Evolutionary conservation across 1,140 invertebrate species (phyloP), one percentile per base, ranked within the genome.

Genomic region (Caenorhabditis remanei): DNA sequence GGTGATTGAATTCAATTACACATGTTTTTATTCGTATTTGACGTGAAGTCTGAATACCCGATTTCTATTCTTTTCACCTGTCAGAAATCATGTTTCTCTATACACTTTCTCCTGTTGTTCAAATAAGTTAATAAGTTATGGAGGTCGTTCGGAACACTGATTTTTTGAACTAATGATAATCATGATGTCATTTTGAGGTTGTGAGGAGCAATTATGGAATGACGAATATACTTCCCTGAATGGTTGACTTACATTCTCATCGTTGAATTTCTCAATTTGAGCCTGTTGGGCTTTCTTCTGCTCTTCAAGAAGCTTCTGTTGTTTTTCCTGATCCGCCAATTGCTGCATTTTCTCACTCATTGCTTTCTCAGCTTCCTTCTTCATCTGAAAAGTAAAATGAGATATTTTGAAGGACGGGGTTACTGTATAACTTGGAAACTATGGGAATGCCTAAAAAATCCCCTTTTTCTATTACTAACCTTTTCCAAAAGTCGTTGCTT

Each of bases 241-340:
- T 40, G 21, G 24, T 9, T 40, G 9, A 40, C 71, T 79, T n/a
- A 79, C 71, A 46, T 79, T 79, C n/a, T 79, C 71, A 9, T 50
- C 71, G n/a, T 79, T 50, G 4, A 11, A 21, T 24, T 21, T 32
- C 24, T 63, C 14, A 21, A 13, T 63, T 9, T 9, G 8, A 4
- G n/a, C n/a, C 21, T 58, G 14, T 8, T n/a, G 16, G 8, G 8
- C 8, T 21, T 5, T 58, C 19, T n/a, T n/a, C 56, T 58, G 8
- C n/a, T 58, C 56, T 53, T 53, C 50, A 0, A 14, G 50, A 53
- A 11, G 50, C 50, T 53, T 53, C 11, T 53, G 11, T 16, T 53
- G 50, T 16, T 53, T 11, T 9, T 53, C 50, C 3, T 53, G 13
- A 11, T 53, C 50, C 9, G 50, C 16, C 50, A 53, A 53, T 53